Base-by-base conservation (phyloP, 2,888 invertebrate genomes). In the Laothoe populi region DNA sequence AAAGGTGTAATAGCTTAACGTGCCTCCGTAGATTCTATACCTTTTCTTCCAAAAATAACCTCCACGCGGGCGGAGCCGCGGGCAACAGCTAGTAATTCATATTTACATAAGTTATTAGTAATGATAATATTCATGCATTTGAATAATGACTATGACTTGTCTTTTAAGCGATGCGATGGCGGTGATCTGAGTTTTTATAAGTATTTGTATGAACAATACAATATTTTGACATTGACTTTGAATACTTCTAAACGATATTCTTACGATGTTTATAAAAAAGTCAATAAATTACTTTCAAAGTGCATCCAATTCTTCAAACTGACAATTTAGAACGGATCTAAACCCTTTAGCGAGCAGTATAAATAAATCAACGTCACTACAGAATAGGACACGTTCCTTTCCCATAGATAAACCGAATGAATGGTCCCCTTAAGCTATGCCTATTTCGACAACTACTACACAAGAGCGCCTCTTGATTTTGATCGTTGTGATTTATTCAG, bases 361-460 rank as follows among this genome's bases (percentile, higher is more conserved):
- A 71, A 69, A 87, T 87, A 81, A 68, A 84, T 88, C 87, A 88
- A 81, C 72, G 87, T 86, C 87, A 75, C 63, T 65, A 60, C 62
- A 66, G 64, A 61, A 66, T 68, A 65, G 70, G 71, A 69, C 70
- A 75, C 75, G 71, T 67, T 70, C 70, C 74, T 73, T 71, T 78
- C 76, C 77, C 76, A 80, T 79, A 78, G 78, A 82, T 79, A 77
- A 74, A 74, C 70, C 66, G 72, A 79, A 84, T 78, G 75, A 82
- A 82, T 82, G 75, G 74, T 64, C 66, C 71, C 72, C 72, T 81
- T 79, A 70, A 75, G 69, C 70, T 71, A 72, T 68, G 73, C 77
- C 76, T 81, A 77, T 84, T 79, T 79, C 73, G 70, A 73, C 66
- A 42, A 49, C 24, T 24, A 46, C 35, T 49, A 23, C 40, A 40